Conservation (phyloP, 2,888 invertebrate genomes). For the Unio delphinus region DNA sequence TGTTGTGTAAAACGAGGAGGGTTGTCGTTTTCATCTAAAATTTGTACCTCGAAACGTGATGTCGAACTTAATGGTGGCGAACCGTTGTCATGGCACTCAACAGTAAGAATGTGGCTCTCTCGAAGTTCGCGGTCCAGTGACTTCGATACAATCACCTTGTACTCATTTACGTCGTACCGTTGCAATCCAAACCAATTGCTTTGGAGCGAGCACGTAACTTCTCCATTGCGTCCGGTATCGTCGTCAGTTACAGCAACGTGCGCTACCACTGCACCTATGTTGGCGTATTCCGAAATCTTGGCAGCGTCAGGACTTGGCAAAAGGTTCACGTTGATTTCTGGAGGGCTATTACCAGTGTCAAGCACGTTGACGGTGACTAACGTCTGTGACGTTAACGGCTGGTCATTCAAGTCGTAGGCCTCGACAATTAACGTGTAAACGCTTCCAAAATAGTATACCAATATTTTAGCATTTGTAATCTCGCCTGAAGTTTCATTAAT, state of each 20-base stretch:
- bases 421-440: slow-evolving; percentile 41
- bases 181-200: slow-evolving; percentile 36
- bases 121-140: slow-evolving; percentile 36
- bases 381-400: slow-evolving; percentile 40
- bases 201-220: slow-evolving; percentile 34
- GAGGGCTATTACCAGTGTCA: slow-evolving; percentile 92
- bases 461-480: slow-evolving; percentile 29
- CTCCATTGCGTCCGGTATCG: slow-evolving; percentile 50
- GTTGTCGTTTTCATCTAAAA: slow-evolving; percentile 92
- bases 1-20: slow-evolving; percentile 81
- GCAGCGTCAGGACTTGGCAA: slow-evolving; percentile 25
- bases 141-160: slow-evolving; percentile 40
- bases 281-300: slow-evolving; percentile 43
- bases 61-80: slow-evolving; percentile 29
- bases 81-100: slow-evolving; percentile 41
- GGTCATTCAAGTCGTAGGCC: slow-evolving; percentile 37
- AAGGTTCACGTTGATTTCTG: slow-evolving; percentile 73
- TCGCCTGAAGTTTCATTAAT: slow-evolving; percentile 44
- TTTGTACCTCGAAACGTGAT: slow-evolving; percentile 62
- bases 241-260: slow-evolving; percentile 41
- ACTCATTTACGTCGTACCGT: slow-evolving; percentile 40
- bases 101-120: slow-evolving; percentile 23
- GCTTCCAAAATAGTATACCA: slow-evolving; percentile 25
- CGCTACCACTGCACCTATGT: slow-evolving; percentile 45
- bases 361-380: slow-evolving; percentile 76